phyloP scores from a whole-genome alignment of 2,888 invertebrate species.

The Troides oblongomaculatus region DNA sequence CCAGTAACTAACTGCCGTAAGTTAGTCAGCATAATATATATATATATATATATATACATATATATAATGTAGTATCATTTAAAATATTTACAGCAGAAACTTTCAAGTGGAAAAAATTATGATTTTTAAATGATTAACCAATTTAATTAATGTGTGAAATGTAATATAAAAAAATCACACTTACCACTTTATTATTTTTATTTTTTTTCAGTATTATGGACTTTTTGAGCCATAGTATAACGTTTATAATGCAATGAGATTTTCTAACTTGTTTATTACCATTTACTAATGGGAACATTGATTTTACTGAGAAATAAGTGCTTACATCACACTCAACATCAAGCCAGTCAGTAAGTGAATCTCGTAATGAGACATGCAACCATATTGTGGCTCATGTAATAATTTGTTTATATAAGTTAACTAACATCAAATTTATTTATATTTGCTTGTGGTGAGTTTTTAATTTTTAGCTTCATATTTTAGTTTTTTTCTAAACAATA shows the following conservation, averaged over 20 bases:
- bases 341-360: constrained; percentile 24
- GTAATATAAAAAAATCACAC: not conserved
- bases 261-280: not conserved
- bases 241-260: not conserved
- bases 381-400: not conserved
- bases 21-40: too few species aligned
- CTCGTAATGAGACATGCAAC: constrained; percentile 21
- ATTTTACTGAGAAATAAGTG: constrained; percentile 19
- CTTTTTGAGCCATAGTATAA: not conserved
- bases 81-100: too few species aligned
- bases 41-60: too few species aligned
- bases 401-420: not conserved
- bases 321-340: constrained; percentile 12
- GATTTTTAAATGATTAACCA: too few species aligned
- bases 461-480: not conserved
- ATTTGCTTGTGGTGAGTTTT: constrained; percentile 11
- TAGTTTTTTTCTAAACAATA: not conserved
- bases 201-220: not conserved
- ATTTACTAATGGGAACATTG: constrained; percentile 20
- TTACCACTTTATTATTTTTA: not conserved
- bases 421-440: constrained; percentile 8
- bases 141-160: too few species aligned
- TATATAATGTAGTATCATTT: too few species aligned
- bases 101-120: too few species aligned
- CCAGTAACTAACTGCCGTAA: too few species aligned